Percentiles rank a stretch among this genome's conserved stretches.
Conservation (phyloP, 2,113 vertebrate species). For the Gopherus evgoodei region DNA sequence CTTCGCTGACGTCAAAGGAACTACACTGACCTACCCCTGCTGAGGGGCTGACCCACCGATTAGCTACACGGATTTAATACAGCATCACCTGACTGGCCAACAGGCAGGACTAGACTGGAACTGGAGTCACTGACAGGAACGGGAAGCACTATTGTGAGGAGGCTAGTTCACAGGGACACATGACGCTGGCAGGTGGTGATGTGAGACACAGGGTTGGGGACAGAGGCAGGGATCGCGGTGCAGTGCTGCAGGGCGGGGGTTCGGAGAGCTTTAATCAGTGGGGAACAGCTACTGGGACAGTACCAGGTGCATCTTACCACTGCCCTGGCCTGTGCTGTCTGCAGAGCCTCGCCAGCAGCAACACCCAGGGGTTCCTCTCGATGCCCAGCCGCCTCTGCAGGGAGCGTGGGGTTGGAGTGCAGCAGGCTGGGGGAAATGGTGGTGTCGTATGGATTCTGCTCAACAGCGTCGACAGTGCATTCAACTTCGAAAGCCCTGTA, state of each 20-base stretch:
- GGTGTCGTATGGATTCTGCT: constrained; percentile 75
- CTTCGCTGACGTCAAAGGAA: not conserved
- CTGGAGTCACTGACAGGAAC: not conserved
- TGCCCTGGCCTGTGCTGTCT: not conserved
- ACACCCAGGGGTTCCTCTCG: not conserved
- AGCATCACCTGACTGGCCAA: not conserved
- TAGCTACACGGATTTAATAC: not conserved
- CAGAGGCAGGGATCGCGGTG: not conserved
- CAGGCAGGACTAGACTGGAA: not conserved
- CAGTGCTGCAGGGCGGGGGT: not conserved
- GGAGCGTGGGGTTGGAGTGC: not conserved
- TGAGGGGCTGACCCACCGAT: too few relatives aligned
- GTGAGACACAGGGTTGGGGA: not conserved
- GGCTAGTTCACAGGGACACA: not conserved
- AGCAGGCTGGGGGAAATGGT: not conserved
- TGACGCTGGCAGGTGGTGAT: not conserved
- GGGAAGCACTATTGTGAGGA: not conserved
- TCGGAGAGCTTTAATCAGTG: not conserved
- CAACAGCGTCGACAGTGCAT: constrained; percentile 65
- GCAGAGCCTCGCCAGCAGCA: not conserved
- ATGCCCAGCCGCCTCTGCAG: not conserved
- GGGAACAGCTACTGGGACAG: not conserved
- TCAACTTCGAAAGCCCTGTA: constrained; percentile 84
- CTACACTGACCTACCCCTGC: not conserved
- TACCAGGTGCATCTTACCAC: not conserved